A percentile compares a stretch with the other conserved stretches of the same genome.
phyloP scores from a whole-genome alignment of 2,797 vertebrate genomes.

The Anguilla marmorata region DNA sequence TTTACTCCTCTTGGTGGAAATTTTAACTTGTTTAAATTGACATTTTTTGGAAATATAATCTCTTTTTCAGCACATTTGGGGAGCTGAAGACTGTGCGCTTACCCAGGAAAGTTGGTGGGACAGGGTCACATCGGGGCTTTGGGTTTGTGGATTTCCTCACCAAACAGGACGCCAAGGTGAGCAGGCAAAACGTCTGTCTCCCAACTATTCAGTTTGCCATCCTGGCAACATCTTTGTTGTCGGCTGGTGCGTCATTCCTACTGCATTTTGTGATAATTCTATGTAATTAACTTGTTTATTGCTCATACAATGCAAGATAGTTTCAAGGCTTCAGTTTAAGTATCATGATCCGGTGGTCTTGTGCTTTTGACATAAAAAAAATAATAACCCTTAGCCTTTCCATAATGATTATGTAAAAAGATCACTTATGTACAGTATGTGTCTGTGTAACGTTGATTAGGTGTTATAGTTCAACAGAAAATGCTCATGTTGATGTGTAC shows the following conservation, averaged over 20 bases:
- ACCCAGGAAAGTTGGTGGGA: constrained; percentile 89
- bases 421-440: background rate
- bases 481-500: no score
- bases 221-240: background rate
- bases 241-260: background rate
- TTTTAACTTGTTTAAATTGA: background rate
- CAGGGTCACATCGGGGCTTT: constrained; percentile 87
- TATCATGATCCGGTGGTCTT: no score
- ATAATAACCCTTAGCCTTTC: no score
- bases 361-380: no score
- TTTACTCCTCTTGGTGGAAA: background rate
- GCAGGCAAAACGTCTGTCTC: constrained; percentile 32
- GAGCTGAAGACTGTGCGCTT: constrained; percentile 92
- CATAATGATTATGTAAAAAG: no score
- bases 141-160: constrained; percentile 96
- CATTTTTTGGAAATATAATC: background rate
- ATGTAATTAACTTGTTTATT: no score
- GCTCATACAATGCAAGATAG: no score
- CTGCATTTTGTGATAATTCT: no score
- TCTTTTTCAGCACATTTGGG: constrained; percentile 85
- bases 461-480: no score
- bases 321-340: no score
- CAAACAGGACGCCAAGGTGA: constrained; percentile 96
- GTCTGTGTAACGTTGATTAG: no score
- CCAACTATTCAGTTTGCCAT: background rate